Base-by-base conservation (phyloP, 2,113 vertebrate species). In the Ctenodactylus gundi region DNA sequence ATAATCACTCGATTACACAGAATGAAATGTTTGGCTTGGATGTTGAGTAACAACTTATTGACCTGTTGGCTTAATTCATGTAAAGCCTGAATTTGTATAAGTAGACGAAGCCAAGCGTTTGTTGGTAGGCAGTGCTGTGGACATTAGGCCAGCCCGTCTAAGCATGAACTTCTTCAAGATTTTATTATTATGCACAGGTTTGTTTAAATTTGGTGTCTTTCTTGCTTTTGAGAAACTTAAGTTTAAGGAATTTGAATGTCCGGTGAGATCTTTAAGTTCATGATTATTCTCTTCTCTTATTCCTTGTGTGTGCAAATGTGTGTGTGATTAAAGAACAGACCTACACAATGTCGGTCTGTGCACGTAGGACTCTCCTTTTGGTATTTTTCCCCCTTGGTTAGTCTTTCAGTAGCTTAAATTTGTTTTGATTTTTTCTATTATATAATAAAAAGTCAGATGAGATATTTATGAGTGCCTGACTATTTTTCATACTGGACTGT, bases 1-100 rank as follows among this genome's bases (percentile, higher is more conserved):
- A 88, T 88, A 97, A 86, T 81, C 78, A 58, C 39, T 89, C 46
- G 88, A 44, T 57, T 60, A 93, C 92, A 89, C 31, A 95, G 15
- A 23, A 68, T 76, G 72, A 46, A 8, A 49, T 4, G 0, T 87
- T 60, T 96, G 75, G 51, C 80, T 95, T 96, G 96, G 76, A 34
- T 77, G 12, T 90, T 96, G 97, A 96, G 58, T 95, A 95, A 96
- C 20, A 97, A 60, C 75, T 95, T 93, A 85, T 68, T 95, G 85
- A 97, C 91, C 29, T 94, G 39, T 90, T 97, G 97, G 93, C 95
- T 97, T 97, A 95, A 93, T 60, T 36, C 85, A 6, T 81, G 57
- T 84, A 89, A 95, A 95, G 91, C 90, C 49, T 94, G 92, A 73
- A 72, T 89, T 86, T 67, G 39, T 95, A 96, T 95, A 96, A 97